phyloP scores from a whole-genome alignment of 2,888 invertebrate species.

The Caenorhabditis auriculariae region DNA sequence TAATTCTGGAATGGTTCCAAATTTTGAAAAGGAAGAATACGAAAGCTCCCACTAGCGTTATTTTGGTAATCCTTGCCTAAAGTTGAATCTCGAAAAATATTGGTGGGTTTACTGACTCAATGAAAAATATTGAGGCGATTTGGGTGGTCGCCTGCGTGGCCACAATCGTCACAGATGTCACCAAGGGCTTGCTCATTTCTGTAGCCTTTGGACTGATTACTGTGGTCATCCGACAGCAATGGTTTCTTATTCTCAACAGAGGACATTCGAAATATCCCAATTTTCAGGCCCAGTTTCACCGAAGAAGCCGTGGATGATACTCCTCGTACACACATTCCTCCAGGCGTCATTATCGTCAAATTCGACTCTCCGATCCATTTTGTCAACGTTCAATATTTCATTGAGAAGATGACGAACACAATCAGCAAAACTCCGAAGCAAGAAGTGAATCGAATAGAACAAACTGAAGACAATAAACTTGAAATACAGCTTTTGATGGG shows the following conservation, averaged over 20 bases:
- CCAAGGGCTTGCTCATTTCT: constrained; percentile 79
- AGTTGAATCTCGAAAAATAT: no score
- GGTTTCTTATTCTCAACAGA: constrained; percentile 55
- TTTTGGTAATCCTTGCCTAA: no score
- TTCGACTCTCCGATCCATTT: constrained; percentile 51
- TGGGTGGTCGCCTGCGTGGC: constrained; percentile 80
- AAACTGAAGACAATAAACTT: not conserved
- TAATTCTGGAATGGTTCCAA: no score
- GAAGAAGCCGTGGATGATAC: constrained; percentile 18
- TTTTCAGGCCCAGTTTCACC: constrained; percentile 30
- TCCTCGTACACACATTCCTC: constrained; percentile 29
- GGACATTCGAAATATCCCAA: no score
- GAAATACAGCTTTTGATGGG: constrained; percentile 5
- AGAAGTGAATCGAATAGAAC: not conserved
- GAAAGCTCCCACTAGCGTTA: no score
- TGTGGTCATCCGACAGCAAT: constrained; percentile 73
- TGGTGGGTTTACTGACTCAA: no score
- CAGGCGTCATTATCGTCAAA: constrained; percentile 25
- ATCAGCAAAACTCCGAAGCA: constrained; percentile 21
- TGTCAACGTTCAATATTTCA: constrained; percentile 49
- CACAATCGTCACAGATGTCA: constrained; percentile 79
- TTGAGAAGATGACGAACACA: constrained; percentile 29
- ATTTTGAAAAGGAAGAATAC: no score
- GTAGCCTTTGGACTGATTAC: constrained; percentile 76
- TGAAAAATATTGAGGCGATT: constrained; percentile 67